Evolutionary conservation across 2,888 invertebrate species (phyloP).

Genomic region (Meliscaeva auricollis): DNA sequence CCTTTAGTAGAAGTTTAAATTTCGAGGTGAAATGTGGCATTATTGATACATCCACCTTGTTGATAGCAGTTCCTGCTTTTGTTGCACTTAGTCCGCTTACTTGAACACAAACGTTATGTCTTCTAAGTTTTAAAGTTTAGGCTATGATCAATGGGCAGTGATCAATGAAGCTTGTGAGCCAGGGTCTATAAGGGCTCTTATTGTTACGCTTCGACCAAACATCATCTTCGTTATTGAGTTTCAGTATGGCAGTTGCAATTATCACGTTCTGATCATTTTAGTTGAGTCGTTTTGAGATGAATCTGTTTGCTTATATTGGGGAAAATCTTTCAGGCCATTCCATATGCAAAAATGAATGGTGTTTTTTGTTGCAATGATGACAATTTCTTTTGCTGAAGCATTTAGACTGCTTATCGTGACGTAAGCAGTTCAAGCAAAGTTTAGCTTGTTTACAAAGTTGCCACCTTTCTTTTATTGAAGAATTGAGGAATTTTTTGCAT

Average conservation of each 20-base stretch:
- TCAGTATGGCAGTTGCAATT: not conserved
- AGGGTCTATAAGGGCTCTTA: not conserved
- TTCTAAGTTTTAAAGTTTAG: not conserved
- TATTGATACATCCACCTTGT: not conserved
- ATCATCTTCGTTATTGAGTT: not conserved
- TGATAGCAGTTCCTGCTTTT: not conserved
- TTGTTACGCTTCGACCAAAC: not conserved
- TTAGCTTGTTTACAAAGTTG: not conserved
- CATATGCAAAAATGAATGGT: not conserved
- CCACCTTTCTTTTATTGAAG: not conserved
- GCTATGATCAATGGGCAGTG: not conserved
- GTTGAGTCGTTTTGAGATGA: too few relatives aligned
- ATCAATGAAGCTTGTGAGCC: not conserved
- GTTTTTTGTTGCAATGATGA: not conserved
- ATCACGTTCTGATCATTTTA: not conserved
- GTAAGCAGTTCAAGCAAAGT: not conserved
- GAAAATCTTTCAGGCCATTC: too few relatives aligned
- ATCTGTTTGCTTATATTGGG: too few relatives aligned
- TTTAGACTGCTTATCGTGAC: not conserved
- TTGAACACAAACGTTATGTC: slow-evolving; percentile 1
- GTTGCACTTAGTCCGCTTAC: slow-evolving; percentile 1
- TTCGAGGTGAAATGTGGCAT: too few relatives aligned
- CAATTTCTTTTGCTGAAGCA: not conserved
- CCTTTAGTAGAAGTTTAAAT: not conserved
- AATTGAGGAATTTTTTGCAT: not conserved